Conservation (phyloP, 2,797 vertebrate species). For the Betta splendens region DNA sequence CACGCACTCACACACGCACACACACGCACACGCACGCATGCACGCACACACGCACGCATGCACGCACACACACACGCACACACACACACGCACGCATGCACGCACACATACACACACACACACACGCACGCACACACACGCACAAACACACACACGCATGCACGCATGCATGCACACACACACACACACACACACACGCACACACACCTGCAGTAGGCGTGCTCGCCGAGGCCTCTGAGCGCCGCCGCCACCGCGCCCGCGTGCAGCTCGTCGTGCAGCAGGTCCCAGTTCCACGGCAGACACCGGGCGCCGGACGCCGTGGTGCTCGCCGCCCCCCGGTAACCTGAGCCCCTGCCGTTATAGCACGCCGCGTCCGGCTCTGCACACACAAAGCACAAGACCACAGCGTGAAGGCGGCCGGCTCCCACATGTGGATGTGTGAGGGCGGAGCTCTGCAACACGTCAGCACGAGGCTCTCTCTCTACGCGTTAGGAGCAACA, state of each 20-base stretch:
- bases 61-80: no score
- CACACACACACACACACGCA: no score
- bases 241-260: conserved; percentile 74
- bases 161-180: no score
- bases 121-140: no score
- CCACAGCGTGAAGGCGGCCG: conserved; percentile 13
- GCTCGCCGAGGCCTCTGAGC: conserved; percentile 85
- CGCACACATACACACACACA: no score
- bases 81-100: no score
- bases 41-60: no score
- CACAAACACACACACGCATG: no score
- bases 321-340: conserved; percentile 82
- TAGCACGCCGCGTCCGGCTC: conserved; percentile 83
- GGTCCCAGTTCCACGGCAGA: conserved; percentile 89
- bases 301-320: conserved; percentile 84
- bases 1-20: no score
- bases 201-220: conserved; percentile 91
- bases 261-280: conserved; percentile 86
- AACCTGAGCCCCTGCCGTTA: conserved; percentile 76
- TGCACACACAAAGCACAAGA: conserved; percentile 54
- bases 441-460: conserved; percentile 24
- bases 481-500: conserved; percentile 9
- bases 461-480: conserved; percentile 32
- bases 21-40: no score
- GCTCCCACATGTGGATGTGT: conserved; percentile 1